Evolutionary conservation across 2,113 vertebrate species (phyloP), one percentile per base, ranked within the genome.

Genomic region (Phalacrocorax aristotelis): DNA sequence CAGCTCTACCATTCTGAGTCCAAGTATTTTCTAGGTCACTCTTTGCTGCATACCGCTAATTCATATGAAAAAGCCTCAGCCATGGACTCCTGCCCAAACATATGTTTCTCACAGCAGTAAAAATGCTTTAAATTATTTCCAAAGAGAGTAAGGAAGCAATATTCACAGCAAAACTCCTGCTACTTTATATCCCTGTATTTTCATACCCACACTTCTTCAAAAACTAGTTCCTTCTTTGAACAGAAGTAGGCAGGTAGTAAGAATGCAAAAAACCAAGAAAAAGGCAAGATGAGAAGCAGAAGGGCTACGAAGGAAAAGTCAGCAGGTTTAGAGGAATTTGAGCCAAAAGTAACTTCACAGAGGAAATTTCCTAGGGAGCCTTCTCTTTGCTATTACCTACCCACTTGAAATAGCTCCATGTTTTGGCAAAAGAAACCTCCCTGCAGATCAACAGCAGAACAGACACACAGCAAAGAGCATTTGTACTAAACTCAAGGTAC

Each of bases 21-120:
- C 87, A 88, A 91, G 64, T 38, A 80, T 93, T 97, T 94, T 97
- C 93, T 96, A 95, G 95, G 96, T 95, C 97, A 96, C 42, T 32
- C 57, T 95, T 95, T 83, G 74, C 93, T 93, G 87, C 94, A 94
- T 72, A 38, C 46, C 83, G 87, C 46, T 87, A 95, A 87, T 74
- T 95, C 89, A 80, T 11, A 74, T 36, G 49, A 83, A 85, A 93
- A 90, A 90, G 21, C 75, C 89, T 66, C 58, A 66, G 89, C 80
- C 70, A 57, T 1, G 12, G 86, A 40, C 86, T 96, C 96, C 83
- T 94, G 91, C 87, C 78, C 1, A 2, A 79, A 87, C 91, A 89
- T 87, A 91, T 93, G 95, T 79, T 96, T 95, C 91, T 87, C 88
- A 79, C 3, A 10, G 81, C 70, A 90, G 58, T n/a, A 29, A 93